phyloP scores from a whole-genome alignment of 1,140 invertebrate species.

The Pseudachorutes palmiensis region DNA sequence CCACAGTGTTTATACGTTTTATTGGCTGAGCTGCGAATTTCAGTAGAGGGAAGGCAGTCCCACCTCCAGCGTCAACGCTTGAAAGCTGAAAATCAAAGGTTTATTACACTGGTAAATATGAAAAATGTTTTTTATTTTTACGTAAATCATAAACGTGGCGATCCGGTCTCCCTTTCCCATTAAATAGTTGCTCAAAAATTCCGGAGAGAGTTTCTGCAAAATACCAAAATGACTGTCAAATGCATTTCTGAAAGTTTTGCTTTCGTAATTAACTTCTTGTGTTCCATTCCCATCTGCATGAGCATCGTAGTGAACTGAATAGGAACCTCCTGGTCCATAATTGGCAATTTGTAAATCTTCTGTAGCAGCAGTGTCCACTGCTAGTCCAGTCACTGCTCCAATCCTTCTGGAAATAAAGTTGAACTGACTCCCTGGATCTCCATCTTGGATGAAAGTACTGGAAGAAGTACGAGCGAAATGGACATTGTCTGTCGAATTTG shows the following conservation, averaged over 20 bases:
- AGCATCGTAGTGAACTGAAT: neutral
- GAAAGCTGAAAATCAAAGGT: constrained; percentile 1
- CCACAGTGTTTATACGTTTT: neutral
- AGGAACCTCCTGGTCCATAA: neutral
- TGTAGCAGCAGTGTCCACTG: neutral
- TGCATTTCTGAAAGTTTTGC: neutral
- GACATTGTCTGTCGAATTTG: neutral
- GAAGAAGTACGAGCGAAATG: neutral
- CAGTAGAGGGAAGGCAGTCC: neutral
- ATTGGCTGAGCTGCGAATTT: neutral
- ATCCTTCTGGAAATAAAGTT: neutral
- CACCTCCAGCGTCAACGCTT: neutral
- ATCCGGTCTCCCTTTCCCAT: neutral
- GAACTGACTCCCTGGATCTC: neutral
- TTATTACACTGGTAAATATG: neutral
- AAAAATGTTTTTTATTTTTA: neutral
- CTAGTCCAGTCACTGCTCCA: neutral
- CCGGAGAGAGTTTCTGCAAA: neutral
- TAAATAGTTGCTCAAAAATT: neutral
- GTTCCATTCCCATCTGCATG: neutral
- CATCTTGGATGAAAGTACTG: neutral
- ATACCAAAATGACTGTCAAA: neutral
- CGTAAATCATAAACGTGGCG: constrained; percentile 6
- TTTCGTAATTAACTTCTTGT: neutral
- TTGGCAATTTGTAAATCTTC: constrained; percentile 1